A percentile compares a stretch with the other conserved stretches of the same genome.
Conservation (phyloP, 2,797 vertebrate genomes). For the Enteromius argenteus region DNA sequence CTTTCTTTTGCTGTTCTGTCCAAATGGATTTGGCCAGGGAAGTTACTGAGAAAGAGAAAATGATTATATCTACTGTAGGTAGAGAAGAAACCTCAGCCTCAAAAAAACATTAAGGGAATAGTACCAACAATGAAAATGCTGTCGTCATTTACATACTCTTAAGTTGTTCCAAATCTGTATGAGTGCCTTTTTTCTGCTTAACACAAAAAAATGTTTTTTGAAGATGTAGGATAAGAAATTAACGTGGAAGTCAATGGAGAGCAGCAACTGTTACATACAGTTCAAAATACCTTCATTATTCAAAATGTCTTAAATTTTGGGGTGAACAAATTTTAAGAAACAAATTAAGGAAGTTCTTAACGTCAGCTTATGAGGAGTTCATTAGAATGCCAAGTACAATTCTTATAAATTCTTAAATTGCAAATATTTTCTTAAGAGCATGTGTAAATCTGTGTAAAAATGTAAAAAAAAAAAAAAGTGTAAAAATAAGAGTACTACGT, state of each 20-base stretch:
- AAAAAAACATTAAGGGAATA: neutral
- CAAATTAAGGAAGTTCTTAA: neutral
- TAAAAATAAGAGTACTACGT: too few species aligned
- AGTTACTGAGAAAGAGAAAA: neutral
- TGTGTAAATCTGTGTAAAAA: neutral
- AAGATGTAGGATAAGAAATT: neutral
- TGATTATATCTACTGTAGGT: constrained; percentile 10
- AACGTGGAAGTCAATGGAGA: neutral
- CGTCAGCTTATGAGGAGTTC: neutral
- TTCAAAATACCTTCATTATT: neutral
- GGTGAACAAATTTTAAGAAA: neutral
- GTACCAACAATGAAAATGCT: neutral
- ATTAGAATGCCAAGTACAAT: neutral
- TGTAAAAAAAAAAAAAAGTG: too few species aligned
- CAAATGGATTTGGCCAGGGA: constrained; percentile 30
- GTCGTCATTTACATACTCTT: neutral
- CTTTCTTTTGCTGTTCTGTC: constrained; percentile 9
- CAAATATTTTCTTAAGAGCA: neutral
- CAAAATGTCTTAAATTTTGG: neutral
- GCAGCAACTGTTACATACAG: neutral
- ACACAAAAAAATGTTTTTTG: neutral
- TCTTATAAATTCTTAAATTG: neutral
- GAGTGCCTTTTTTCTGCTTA: neutral
- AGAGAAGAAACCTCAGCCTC: neutral
- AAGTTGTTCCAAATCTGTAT: neutral